Evolutionary conservation across 2,888 invertebrate genomes (phyloP).

Genomic region (Dynastes hyllus): DNA sequence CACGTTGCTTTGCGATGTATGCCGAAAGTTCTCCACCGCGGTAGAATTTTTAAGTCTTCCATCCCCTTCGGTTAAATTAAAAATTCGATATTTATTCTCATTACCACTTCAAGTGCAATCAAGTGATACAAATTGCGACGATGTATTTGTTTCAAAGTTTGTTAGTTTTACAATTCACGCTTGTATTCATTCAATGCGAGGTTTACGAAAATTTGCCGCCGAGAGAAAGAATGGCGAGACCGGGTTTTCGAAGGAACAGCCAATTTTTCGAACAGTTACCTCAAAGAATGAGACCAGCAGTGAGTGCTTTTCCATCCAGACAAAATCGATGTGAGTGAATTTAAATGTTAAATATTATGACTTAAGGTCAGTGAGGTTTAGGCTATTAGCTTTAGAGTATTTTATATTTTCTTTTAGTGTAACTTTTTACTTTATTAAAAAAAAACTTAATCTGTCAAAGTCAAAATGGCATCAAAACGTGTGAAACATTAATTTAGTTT

Average conservation of each 20-base stretch:
- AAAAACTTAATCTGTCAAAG: too few relatives aligned
- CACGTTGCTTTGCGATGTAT: slow-evolving; percentile 2
- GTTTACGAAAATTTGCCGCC: slow-evolving; percentile 35
- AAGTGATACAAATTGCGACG: background rate
- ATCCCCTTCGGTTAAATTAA: slow-evolving; percentile 15
- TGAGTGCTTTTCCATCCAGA: slow-evolving; percentile 2
- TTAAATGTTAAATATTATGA: too few relatives aligned
- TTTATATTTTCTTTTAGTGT: too few relatives aligned
- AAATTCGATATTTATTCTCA: slow-evolving; percentile 17
- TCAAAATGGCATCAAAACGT: too few relatives aligned
- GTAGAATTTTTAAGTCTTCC: slow-evolving; percentile 14
- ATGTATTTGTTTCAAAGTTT: slow-evolving; percentile 38
- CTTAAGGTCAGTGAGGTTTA: too few relatives aligned
- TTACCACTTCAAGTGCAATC: background rate
- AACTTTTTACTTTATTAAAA: too few relatives aligned
- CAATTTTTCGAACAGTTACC: slow-evolving; percentile 8
- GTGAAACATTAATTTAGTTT: too few relatives aligned
- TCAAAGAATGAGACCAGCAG: background rate
- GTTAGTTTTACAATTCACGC: background rate
- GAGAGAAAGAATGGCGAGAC: slow-evolving; percentile 10
- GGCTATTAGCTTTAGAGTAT: too few relatives aligned
- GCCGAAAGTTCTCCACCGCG: background rate
- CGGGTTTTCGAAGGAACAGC: slow-evolving; percentile 11
- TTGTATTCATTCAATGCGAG: slow-evolving; percentile 24
- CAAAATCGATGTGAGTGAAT: slow-evolving; percentile 37